Evolutionary conservation across 2,888 invertebrate genomes (phyloP), one percentile per base, ranked within the genome.

Genomic region (Xestia c-nigrum): DNA sequence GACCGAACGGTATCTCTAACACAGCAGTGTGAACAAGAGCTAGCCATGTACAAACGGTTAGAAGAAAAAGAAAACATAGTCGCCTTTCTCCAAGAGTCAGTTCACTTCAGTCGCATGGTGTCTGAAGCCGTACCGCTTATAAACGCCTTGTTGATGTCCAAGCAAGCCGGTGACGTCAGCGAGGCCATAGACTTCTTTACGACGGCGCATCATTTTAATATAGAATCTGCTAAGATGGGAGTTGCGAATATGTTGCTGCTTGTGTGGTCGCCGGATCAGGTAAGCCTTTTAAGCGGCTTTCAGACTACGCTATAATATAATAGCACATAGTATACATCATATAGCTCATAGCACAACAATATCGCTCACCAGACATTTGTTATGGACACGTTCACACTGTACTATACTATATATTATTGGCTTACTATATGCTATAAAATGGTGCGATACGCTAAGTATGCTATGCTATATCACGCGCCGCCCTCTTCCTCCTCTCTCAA

Each of bases 141-240:
- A 78, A 97, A 98, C 85, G 97, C 98, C 38, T 94, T 99, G 90
- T 95, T 99, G 19, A 97, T 97, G 92, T 98, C 98, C 0, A 97
- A 97, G 85, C 97, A 97, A 81, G 97, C 98, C 7, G 97, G 98
- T 0, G 99, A 99, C 92, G 98, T 99, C 21, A 97, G 98, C 73
- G 99, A 99, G 93, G 98, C 99, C 0, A 98, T 99, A 46, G 98
- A 98, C 78, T 99, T 99, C 92, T 98, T 99, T 87, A 98, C 98
- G 0, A 97, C 98, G 0, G 98, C 98, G 0, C 98, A 97, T 90
- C 97, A 98, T 84, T 98, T 98, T 90, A 97, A 98, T 73, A 97
- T 99, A n/a, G 97, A 97, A 80, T 97, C 97, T 71, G 98, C 98
- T 5, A 97, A 97, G 86, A 90, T 95, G 55, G 99, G 98, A 2